A percentile compares a stretch with the other conserved stretches of the same genome.
Evolutionary conservation across 2,113 vertebrate genomes (phyloP).

Genomic region (Cyanocitta stelleri): DNA sequence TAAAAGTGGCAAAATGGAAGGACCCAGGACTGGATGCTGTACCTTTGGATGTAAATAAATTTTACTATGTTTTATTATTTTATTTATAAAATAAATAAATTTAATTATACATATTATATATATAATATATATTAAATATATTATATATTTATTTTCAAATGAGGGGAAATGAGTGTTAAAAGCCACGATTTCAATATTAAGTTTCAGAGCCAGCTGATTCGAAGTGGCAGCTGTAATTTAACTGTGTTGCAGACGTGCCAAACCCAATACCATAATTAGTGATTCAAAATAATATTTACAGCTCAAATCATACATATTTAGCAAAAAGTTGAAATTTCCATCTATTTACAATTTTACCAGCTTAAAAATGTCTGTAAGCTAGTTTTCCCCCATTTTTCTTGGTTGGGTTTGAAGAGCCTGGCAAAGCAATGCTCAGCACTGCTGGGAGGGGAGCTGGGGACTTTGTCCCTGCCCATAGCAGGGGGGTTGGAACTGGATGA

Average conservation of each 20-base stretch:
- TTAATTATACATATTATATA: neutral
- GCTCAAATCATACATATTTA: neutral
- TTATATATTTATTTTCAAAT: neutral
- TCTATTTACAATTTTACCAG: neutral
- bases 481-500: neutral
- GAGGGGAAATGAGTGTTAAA: neutral
- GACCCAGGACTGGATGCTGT: neutral
- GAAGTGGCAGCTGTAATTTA: neutral
- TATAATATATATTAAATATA: no score
- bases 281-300: conserved; percentile 2
- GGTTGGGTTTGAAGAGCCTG: neutral
- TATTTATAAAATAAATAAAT: neutral
- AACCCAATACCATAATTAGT: neutral
- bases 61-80: neutral
- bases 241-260: neutral
- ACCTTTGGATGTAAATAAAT: neutral
- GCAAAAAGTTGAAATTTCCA: neutral
- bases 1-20: neutral
- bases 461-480: neutral
- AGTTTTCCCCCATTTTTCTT: neutral
- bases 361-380: neutral
- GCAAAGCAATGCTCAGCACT: neutral
- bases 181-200: neutral
- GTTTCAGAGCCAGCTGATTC: neutral
- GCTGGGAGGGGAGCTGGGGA: neutral